Percentiles rank a stretch among this genome's conserved stretches.
Conservation (phyloP, 1,140 invertebrate species). For the Thaumetopoea pityocampa region DNA sequence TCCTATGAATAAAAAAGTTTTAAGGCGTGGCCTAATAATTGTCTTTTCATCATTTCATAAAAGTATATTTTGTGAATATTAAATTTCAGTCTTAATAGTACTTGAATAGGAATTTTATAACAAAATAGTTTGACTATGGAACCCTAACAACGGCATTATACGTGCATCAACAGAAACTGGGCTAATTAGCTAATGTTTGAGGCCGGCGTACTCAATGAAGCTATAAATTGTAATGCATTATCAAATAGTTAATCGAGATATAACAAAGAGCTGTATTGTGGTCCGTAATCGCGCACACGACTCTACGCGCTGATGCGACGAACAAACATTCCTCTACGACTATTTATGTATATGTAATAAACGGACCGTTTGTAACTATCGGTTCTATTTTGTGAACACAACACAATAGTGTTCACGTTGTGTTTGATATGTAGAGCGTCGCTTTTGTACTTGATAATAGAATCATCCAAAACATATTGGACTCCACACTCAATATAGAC, state of each 20-base stretch:
- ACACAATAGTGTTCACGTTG: too few species aligned
- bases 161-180: conserved; percentile 36
- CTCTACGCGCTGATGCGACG: conserved; percentile 16
- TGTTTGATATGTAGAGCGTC: neutral
- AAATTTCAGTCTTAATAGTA: too few species aligned
- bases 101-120: too few species aligned
- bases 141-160: conserved; percentile 7
- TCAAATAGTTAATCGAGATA: conserved; percentile 57
- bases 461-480: conserved; percentile 2
- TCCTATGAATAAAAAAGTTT: too few species aligned
- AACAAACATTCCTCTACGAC: conserved; percentile 17
- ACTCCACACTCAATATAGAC: too few species aligned
- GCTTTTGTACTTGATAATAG: neutral
- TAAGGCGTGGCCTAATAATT: too few species aligned
- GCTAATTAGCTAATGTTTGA: conserved; percentile 40
- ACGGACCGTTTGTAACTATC: conserved; percentile 10
- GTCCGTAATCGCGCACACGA: conserved; percentile 31
- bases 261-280: conserved; percentile 53
- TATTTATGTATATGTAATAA: conserved; percentile 7
- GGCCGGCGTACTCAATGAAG: conserved; percentile 46
- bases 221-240: conserved; percentile 64
- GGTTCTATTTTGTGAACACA: neutral
- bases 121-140: too few species aligned
- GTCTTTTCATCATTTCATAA: too few species aligned
- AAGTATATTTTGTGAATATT: too few species aligned